Conservation (phyloP, 2,113 vertebrate genomes). For the Callopanchax toddi region DNA sequence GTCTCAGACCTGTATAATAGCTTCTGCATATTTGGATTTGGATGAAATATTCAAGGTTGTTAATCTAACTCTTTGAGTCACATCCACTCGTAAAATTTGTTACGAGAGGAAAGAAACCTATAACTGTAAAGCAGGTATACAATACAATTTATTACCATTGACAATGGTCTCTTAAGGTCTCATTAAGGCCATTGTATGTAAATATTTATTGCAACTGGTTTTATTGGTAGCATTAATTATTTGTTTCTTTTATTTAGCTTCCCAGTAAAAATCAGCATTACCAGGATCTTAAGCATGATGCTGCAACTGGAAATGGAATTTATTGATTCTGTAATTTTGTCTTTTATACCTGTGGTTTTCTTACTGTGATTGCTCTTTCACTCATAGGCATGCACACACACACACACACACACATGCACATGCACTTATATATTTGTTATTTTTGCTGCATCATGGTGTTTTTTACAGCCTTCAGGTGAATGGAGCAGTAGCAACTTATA, state of each 20-base stretch:
- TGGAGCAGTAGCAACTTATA: neutral
- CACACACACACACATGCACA: no score
- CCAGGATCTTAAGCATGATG: neutral
- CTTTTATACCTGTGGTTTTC: neutral
- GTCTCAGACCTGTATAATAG: no score
- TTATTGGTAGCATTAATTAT: neutral
- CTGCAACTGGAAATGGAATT: neutral
- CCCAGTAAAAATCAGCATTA: neutral
- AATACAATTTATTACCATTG: neutral
- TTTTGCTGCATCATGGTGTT: neutral
- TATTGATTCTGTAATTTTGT: neutral
- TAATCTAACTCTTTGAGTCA: neutral
- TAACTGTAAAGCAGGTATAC: constrained; percentile 10
- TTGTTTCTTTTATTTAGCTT: neutral
- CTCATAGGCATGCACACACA: no score
- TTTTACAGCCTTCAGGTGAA: neutral
- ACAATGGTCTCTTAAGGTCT: constrained; percentile 9
- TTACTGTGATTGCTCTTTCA: neutral
- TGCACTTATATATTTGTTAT: no score
- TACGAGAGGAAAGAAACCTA: constrained; percentile 2
- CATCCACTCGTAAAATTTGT: constrained; percentile 4
- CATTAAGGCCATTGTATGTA: constrained; percentile 6
- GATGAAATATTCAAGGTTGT: constrained; percentile 6
- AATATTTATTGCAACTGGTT: constrained; percentile 1
- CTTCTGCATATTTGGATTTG: neutral